Percentiles rank a stretch among this genome's conserved stretches.
Conservation (phyloP, 2,113 vertebrate species). For the Nannobrachium achirus region DNA sequence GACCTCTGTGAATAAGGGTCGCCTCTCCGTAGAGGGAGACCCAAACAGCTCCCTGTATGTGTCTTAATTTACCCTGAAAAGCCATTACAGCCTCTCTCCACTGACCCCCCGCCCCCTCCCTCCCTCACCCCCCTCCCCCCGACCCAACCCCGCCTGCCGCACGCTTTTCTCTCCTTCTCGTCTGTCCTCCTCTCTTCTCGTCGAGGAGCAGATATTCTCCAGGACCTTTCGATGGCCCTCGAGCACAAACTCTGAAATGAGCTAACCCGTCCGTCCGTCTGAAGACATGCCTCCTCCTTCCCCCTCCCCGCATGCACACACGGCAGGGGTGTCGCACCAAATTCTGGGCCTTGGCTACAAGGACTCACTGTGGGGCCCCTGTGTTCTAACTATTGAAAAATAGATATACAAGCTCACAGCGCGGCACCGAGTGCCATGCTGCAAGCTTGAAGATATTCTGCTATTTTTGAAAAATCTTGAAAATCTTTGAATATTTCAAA, state of each 20-base stretch:
- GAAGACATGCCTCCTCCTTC: constrained; percentile 22
- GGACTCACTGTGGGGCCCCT: too few relatives aligned
- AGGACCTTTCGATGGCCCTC: constrained; percentile 59
- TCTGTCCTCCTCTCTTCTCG: constrained; percentile 9
- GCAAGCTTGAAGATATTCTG: too few relatives aligned
- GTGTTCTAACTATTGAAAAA: too few relatives aligned
- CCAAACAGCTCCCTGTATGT: constrained; percentile 61
- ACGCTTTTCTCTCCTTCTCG: too few relatives aligned
- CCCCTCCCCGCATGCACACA: background rate
- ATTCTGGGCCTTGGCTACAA: too few relatives aligned
- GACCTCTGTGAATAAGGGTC: constrained; percentile 74
- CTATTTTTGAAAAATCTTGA: too few relatives aligned
- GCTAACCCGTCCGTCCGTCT: constrained; percentile 48
- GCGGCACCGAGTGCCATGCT: too few relatives aligned
- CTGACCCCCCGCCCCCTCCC: constrained; percentile 40
- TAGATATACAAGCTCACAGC: too few relatives aligned
- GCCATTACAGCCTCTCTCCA: constrained; percentile 72
- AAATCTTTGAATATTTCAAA: too few relatives aligned
- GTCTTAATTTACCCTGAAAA: constrained; percentile 76
- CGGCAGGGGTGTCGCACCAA: too few relatives aligned
- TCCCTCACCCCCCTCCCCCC: constrained; percentile 25
- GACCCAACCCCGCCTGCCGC: background rate
- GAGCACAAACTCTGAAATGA: constrained; percentile 60
- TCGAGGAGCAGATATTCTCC: constrained; percentile 44
- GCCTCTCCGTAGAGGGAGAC: constrained; percentile 54